Evolutionary conservation across 2,797 vertebrate species (phyloP), one percentile per base, ranked within the genome.

Genomic region (Discoglossus pictus): DNA sequence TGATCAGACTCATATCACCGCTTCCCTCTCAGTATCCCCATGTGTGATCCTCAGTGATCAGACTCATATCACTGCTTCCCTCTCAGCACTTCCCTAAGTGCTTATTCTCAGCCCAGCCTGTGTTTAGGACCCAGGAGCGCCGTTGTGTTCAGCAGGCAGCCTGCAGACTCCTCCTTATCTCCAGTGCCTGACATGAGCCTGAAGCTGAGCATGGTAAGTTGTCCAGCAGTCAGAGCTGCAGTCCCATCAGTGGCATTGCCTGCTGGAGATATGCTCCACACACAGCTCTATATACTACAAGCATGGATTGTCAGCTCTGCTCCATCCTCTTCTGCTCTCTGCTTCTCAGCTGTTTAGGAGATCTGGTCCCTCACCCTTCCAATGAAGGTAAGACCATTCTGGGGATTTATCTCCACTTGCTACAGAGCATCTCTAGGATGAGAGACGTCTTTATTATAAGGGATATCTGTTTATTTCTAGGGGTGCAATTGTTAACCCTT

Each of bases 351-450:
- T 60, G 82, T 73, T 77, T 75, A 25, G 90, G 81, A 60, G 87
- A 87, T 73, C 62, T 88, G 84, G 80, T 39, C 77, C 77, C 82
- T 51, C 92, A 91, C 71, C 92, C 94, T 50, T 81, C 89, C 54
- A 97, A 97, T 68, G 94, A 97, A 98, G 96, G 94, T 97, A 92
- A 93, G 92, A n/a, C n/a, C n/a, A n/a, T n/a, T n/a, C n/a, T n/a
- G n/a, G n/a, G n/a, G n/a, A n/a, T n/a, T n/a, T n/a, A n/a, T n/a
- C n/a, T n/a, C n/a, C n/a, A n/a, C n/a, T n/a, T n/a, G n/a, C n/a
- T n/a, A n/a, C n/a, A n/a, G n/a, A n/a, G n/a, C n/a, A n/a, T n/a
- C n/a, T n/a, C n/a, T n/a, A n/a, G n/a, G n/a, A n/a, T n/a, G n/a
- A n/a, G n/a, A n/a, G n/a, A n/a, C n/a, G n/a, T n/a, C n/a, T n/a